Percentiles rank a stretch among this genome's conserved stretches.
Conservation (phyloP, 2,888 invertebrate genomes). For the Drosophila subquinaria region DNA sequence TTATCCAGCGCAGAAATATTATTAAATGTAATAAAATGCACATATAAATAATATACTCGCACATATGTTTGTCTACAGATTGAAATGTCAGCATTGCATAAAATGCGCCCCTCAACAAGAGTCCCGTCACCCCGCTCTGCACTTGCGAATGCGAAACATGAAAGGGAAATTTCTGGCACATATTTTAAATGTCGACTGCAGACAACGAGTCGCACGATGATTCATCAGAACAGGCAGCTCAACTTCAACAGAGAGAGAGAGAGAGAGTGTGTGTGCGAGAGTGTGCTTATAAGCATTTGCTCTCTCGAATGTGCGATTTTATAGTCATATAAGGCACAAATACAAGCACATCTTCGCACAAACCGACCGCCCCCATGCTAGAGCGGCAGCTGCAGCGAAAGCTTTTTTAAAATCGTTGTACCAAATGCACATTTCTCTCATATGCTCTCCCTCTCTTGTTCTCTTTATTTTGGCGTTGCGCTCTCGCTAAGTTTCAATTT, state of each 20-base stretch:
- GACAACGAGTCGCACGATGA: conserved; percentile 76
- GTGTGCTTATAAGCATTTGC: background rate
- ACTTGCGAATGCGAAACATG: conserved; percentile 61
- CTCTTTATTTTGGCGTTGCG: conserved; percentile 10
- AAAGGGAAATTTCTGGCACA: conserved; percentile 82
- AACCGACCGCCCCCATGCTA: conserved; percentile 18
- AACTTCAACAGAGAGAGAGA: conserved; percentile 11
- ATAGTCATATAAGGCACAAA: conserved; percentile 41
- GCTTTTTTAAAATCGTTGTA: conserved; percentile 14
- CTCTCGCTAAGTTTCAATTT: conserved; percentile 17
- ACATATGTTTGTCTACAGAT: conserved; percentile 27
- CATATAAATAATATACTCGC: conserved; percentile 1
- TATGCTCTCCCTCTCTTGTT: conserved; percentile 5
- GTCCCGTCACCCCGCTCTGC: conserved; percentile 12
- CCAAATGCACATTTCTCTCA: conserved; percentile 15
- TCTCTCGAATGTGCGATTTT: conserved; percentile 9
- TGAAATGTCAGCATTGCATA: conserved; percentile 59
- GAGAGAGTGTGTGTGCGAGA: background rate
- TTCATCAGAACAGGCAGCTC: conserved; percentile 47
- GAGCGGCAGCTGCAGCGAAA: conserved; percentile 40
- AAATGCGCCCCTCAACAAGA: conserved; percentile 34
- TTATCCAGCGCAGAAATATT: conserved; percentile 9
- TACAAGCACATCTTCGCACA: conserved; percentile 31
- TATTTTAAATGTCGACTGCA: conserved; percentile 67
- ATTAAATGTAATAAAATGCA: background rate